Evolutionary conservation across 1,140 invertebrate species (phyloP), one percentile per base, ranked within the genome.

Genomic region (Temnothorax nylanderi): DNA sequence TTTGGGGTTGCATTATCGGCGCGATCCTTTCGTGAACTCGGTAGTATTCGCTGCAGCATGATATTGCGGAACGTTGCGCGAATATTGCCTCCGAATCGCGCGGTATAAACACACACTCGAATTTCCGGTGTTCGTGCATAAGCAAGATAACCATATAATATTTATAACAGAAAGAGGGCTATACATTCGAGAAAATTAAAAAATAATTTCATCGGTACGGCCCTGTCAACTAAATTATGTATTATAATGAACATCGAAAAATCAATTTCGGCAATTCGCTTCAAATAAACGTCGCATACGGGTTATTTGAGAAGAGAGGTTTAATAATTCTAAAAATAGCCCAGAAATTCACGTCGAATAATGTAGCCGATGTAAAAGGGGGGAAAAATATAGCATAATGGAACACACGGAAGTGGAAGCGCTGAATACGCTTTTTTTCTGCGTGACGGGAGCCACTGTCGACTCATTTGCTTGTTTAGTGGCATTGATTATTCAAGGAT

Each of bases 401-500:
- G 49, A 81, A 71, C 21, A 18, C n/a, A 47, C 7, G 62, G 11
- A 51, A 67, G 13, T 44, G 37, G 21, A 62, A 78, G 10, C 1
- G 11, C 4, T 1, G 62, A 11, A 37, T 62, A 37, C 13, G 47
- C 13, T 85, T 89, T 89, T 65, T 89, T 26, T 41, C 76, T 77
- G 11, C 11, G 87, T 60, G 54, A 89, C 49, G 58, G 81, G 64
- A 76, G 26, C 49, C 51, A 69, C 58, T 72, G 32, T 32, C 56
- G 72, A 58, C 62, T 44, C 84, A 58, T 72, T 78, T 62, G 58
- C 77, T 84, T 82, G 78, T 91, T 90, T 80, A 56, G 44, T 77
- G 41, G 34, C 64, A 91, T 91, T 86, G 90, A 91, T 91, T 91
- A 91, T 89, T 91, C 87, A 85, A 77, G 37, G 65, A 16, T 77